Conservation (phyloP, 2,113 vertebrate genomes). For the Tachysurus fulvidraco region DNA sequence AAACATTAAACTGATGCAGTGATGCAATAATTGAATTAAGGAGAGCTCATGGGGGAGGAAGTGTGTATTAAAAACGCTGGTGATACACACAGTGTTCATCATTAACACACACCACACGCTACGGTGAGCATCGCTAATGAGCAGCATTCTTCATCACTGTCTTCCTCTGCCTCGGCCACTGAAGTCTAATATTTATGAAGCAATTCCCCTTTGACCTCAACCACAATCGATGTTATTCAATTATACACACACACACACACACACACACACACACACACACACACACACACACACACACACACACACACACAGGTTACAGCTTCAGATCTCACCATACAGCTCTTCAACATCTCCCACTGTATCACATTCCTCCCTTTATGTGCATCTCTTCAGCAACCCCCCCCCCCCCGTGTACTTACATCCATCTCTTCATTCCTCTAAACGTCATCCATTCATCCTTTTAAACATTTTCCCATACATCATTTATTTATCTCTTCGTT, state of each 20-base stretch:
- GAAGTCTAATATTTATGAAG: slow-evolving; percentile 30
- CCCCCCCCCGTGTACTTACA: not conserved
- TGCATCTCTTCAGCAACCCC: not conserved
- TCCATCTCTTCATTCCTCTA: no score
- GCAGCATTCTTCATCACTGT: not conserved
- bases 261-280: no score
- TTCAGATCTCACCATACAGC: not conserved
- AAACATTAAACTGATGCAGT: not conserved
- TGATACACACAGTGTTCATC: not conserved
- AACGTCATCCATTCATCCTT: no score
- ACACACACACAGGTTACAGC: not conserved
- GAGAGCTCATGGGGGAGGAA: not conserved
- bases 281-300: slow-evolving; percentile 25
- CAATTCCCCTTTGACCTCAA: slow-evolving; percentile 35
- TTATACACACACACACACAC: slow-evolving; percentile 39
- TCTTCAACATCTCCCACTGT: not conserved
- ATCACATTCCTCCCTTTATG: not conserved
- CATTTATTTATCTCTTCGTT: no score
- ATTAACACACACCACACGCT: not conserved
- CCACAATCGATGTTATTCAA: slow-evolving; percentile 49
- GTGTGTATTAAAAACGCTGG: not conserved
- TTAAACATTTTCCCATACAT: no score
- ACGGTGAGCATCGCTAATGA: not conserved
- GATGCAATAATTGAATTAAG: not conserved
- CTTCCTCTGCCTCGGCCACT: not conserved